phyloP scores from a whole-genome alignment of 2,113 vertebrate genomes.

The Nesoenas mayeri region DNA sequence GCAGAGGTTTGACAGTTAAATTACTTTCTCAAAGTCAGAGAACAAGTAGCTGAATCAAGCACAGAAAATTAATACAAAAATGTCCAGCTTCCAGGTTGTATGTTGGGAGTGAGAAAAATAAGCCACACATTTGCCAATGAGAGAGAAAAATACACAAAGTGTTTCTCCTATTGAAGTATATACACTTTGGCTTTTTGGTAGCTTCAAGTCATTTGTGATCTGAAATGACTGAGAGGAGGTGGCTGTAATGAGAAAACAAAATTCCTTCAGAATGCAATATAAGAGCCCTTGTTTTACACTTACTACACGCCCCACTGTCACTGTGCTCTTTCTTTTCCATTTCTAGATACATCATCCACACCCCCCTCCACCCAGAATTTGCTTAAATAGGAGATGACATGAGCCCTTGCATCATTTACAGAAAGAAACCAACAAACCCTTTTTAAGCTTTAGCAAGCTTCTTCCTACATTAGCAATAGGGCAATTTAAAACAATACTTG shows the following conservation, averaged over 20 bases:
- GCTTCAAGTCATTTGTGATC: not conserved
- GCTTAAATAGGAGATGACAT: not conserved
- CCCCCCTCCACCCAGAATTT: not conserved
- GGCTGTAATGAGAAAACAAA: not conserved
- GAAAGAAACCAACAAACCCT: not conserved
- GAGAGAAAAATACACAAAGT: not conserved
- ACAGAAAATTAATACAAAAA: not conserved
- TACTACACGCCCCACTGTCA: not conserved
- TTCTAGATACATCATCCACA: not conserved
- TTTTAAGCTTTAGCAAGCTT: not conserved
- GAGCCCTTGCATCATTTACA: not conserved
- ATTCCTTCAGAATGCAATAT: not conserved
- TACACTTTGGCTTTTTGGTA: not conserved
- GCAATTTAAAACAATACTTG: not conserved
- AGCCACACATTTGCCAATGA: not conserved
- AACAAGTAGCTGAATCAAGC: not conserved
- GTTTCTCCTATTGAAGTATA: not conserved
- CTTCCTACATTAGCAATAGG: not conserved
- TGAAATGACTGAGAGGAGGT: not conserved
- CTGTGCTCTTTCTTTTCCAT: not conserved
- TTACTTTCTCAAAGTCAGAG: constrained; percentile 19
- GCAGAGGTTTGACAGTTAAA: constrained; percentile 36
- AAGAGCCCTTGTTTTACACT: not conserved
- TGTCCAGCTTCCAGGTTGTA: not conserved
- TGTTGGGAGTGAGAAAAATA: not conserved